Evolutionary conservation across 2,888 invertebrate species (phyloP), one percentile per base, ranked within the genome.

Genomic region (Myopa testacea): DNA sequence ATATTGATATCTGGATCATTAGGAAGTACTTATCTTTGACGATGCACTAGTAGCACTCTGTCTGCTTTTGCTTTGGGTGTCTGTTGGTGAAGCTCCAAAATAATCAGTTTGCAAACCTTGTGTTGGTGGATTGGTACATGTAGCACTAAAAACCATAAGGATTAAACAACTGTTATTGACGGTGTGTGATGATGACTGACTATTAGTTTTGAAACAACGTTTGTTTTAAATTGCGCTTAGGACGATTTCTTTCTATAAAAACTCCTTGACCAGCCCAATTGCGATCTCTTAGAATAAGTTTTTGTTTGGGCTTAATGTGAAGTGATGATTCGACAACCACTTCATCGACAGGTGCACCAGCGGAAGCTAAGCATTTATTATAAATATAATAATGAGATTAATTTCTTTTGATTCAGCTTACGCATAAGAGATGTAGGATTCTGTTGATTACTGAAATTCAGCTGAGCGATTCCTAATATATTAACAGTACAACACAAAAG

Each of bases 251-350:
- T n/a, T 82, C 78, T 19, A n/a, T 50, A 10, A 52, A 19, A 40
- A 40, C n/a, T 26, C 26, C 12, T 1, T 81, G 77, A 60, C 83
- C 81, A 4, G 85, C 55, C 68, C 76, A 65, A 50, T 77, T 79
- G n/a, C 82, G 82, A 34, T 77, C 78, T 69, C 80, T 78, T 19
- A 79, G 50, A 63, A 78, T 79, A 16, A 70, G 19, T 75, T 82
- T 84, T n/a, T 84, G 80, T 79, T 90, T 91, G 19, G 89, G 88
- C 77, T 88, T 88, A 26, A 91, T 90, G 58, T 89, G 88, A 60
- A 91, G 84, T 52, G 89, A 89, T 3, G 91, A 90, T 82, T 90
- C 90, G 3, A 91, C 90, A 4, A 91, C 89, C n/a, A 91, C 90
- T 84, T 91, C 91, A 83, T 91, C 91, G 79, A 89, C 84, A 14